Evolutionary conservation across 2,888 invertebrate species (phyloP).

Genomic region (Tiphia femorata): DNA sequence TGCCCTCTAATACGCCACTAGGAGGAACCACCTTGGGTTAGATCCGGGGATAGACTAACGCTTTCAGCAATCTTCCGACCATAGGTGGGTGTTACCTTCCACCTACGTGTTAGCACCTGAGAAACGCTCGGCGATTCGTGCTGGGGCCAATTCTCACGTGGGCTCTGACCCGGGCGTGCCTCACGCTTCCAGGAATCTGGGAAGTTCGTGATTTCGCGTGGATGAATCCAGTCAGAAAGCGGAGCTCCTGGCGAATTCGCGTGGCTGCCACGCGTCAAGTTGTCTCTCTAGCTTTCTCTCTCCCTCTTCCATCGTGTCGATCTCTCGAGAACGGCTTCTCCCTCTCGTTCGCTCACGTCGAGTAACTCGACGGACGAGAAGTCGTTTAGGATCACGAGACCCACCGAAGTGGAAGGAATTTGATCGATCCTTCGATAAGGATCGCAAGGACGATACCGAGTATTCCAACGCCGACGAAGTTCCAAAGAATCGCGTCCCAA

Average conservation of each 20-base stretch:
- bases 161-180: conserved; percentile 41
- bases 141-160: conserved; percentile 47
- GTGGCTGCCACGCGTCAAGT: conserved; percentile 42
- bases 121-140: conserved; percentile 37
- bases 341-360: too few species aligned
- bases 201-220: conserved; percentile 48
- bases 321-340: too few species aligned
- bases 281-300: too few species aligned
- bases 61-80: conserved; percentile 25
- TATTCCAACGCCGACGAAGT: too few species aligned
- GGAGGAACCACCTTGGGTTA: conserved; percentile 1
- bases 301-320: too few species aligned
- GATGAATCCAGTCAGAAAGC: conserved; percentile 33
- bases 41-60: conserved; percentile 24
- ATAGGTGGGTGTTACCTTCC: conserved; percentile 42
- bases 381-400: conserved; percentile 34
- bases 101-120: conserved; percentile 35
- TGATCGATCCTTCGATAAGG: neutral
- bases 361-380: conserved; percentile 6
- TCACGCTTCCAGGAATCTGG: conserved; percentile 32
- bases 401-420: neutral
- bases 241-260: conserved; percentile 30
- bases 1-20: too few species aligned
- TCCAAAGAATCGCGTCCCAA: too few species aligned
- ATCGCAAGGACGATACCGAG: neutral